Conservation (phyloP, 1,140 invertebrate species). For the Cephus cinctus region DNA sequence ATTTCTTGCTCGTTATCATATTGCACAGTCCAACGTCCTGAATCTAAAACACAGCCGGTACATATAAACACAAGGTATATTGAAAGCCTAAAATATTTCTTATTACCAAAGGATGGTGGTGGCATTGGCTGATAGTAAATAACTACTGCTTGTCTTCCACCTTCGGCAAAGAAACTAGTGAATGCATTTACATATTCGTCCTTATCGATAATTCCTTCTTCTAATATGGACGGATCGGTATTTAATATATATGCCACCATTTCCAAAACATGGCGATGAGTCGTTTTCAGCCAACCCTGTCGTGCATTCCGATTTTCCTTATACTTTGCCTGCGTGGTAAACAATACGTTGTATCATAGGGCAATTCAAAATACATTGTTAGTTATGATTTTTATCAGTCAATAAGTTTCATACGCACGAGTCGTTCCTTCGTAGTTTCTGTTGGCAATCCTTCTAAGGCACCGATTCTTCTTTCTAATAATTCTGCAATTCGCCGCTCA, state of each 20-base stretch:
- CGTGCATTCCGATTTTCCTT: constrained; percentile 56
- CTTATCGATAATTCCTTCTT: constrained; percentile 66
- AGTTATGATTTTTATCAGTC: constrained; percentile 3
- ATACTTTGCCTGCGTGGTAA: constrained; percentile 51
- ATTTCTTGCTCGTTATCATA: constrained; percentile 41
- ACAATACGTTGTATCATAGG: not conserved
- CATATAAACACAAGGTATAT: not conserved
- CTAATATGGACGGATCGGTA: constrained; percentile 57
- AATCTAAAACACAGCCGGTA: constrained; percentile 43
- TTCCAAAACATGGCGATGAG: constrained; percentile 65
- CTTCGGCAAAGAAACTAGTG: constrained; percentile 55
- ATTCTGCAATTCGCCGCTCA: constrained; percentile 31
- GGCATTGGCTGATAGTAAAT: constrained; percentile 57
- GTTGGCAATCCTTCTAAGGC: constrained; percentile 19
- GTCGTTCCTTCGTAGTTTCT: constrained; percentile 30
- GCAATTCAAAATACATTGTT: not conserved
- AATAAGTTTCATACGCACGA: constrained; percentile 32
- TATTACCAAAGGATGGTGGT: constrained; percentile 51
- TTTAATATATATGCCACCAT: constrained; percentile 61
- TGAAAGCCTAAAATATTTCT: not conserved
- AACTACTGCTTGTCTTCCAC: constrained; percentile 53
- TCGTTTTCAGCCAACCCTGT: constrained; percentile 53
- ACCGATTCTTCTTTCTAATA: constrained; percentile 33
- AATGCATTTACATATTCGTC: constrained; percentile 61
- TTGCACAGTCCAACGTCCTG: constrained; percentile 54